phyloP scores from a whole-genome alignment of 2,113 vertebrate species.

The Monopterus albus region DNA sequence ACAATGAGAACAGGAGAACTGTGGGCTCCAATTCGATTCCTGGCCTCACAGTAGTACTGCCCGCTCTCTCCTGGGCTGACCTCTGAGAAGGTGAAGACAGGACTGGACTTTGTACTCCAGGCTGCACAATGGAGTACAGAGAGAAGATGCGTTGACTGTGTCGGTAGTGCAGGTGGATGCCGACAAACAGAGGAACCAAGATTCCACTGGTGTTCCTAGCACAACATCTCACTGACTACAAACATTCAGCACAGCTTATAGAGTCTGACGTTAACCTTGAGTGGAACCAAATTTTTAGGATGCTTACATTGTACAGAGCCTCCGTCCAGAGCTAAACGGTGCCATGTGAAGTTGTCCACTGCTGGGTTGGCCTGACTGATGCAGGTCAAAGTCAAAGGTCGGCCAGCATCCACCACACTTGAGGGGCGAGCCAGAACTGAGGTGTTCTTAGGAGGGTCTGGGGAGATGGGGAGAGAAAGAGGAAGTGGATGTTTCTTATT shows the following conservation, averaged over 20 bases:
- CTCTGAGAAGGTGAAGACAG: conserved; percentile 81
- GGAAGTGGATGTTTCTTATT: no score
- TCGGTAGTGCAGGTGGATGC: background rate
- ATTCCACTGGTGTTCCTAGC: no score
- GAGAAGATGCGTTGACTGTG: background rate
- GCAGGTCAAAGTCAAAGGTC: conserved; percentile 82
- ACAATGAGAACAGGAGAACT: conserved; percentile 83
- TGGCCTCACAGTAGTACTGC: conserved; percentile 84
- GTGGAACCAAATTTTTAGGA: conserved; percentile 50
- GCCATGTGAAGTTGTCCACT: conserved; percentile 86
- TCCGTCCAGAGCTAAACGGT: conserved; percentile 73
- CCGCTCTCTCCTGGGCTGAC: conserved; percentile 79
- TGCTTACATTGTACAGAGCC: conserved; percentile 72
- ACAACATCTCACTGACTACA: background rate
- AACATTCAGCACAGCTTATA: conserved; percentile 1
- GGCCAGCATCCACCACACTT: conserved; percentile 81
- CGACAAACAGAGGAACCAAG: background rate
- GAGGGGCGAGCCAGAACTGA: conserved; percentile 81
- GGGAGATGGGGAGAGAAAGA: background rate
- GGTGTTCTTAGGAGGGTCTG: conserved; percentile 84
- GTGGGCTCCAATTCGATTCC: conserved; percentile 80
- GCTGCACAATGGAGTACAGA: conserved; percentile 51
- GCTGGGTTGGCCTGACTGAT: conserved; percentile 83
- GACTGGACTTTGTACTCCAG: conserved; percentile 78
- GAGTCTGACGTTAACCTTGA: conserved; percentile 34